These are phyloP conservation scores for Choloepus hoffmanni DNA, from an alignment of 2,113 vertebrate species.

Conservation along the genomic window DNA sequence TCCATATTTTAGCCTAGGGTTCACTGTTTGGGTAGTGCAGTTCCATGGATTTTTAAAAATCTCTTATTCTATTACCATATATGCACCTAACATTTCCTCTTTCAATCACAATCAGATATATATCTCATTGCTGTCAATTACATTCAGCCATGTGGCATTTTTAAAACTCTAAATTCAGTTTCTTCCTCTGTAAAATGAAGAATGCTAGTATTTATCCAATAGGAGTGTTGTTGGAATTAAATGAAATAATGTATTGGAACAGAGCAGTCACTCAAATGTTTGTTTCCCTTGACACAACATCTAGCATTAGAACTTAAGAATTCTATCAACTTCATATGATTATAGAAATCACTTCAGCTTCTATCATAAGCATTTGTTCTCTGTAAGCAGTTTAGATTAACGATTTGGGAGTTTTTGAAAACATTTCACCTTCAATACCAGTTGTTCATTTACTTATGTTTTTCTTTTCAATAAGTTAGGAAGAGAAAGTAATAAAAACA, in stretches of 20 bases:
- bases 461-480: neutral
- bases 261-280: neutral
- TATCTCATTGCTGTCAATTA: no score
- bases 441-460: neutral
- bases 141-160: neutral
- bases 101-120: no score
- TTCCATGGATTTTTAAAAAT: no score
- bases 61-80: no score
- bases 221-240: neutral
- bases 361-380: neutral
- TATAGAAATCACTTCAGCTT: neutral
- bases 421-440: neutral
- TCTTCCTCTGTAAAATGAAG: neutral
- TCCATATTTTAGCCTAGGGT: no score
- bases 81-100: no score
- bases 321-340: neutral
- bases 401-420: neutral
- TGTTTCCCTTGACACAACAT: neutral
- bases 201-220: neutral
- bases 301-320: slow-evolving; percentile 23
- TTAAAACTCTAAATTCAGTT: neutral
- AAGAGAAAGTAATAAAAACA: slow-evolving; percentile 7
- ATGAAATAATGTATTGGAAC: neutral
- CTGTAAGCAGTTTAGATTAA: slow-evolving; percentile 10
- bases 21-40: no score